phyloP scores from a whole-genome alignment of 2,113 vertebrate genomes.

The Potamarius usumacintae region DNA sequence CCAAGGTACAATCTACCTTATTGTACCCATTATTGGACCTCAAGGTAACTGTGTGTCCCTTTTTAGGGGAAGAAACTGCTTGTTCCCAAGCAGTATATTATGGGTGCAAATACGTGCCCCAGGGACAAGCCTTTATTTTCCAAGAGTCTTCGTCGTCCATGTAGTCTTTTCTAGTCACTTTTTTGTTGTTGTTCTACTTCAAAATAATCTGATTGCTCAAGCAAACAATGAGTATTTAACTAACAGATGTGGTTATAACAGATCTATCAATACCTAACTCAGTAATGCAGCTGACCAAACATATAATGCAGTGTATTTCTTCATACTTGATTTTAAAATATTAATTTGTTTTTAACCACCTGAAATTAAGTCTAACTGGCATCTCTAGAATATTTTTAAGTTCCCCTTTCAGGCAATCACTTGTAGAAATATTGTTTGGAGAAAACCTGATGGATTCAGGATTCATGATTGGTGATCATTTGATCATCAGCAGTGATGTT shows the following conservation, averaged over 20 bases:
- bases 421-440: not conserved
- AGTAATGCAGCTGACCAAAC: not conserved
- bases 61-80: too few species aligned
- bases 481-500: not conserved
- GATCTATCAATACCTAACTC: slow-evolving; percentile 17
- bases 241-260: not conserved
- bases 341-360: not conserved
- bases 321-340: not conserved
- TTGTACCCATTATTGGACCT: too few species aligned
- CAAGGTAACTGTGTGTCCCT: too few species aligned
- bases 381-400: not conserved
- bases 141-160: not conserved
- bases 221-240: slow-evolving; percentile 23
- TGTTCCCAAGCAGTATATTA: too few species aligned
- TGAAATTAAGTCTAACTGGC: not conserved
- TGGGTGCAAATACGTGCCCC: too few species aligned
- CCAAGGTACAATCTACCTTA: too few species aligned
- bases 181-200: not conserved
- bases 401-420: not conserved
- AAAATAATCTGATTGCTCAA: slow-evolving; percentile 25
- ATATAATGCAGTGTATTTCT: not conserved
- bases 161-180: not conserved
- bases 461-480: not conserved
- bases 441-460: not conserved
- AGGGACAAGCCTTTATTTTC: too few species aligned